Evolutionary conservation across 2,888 invertebrate species (phyloP).

Genomic region (Germaria angustata): DNA sequence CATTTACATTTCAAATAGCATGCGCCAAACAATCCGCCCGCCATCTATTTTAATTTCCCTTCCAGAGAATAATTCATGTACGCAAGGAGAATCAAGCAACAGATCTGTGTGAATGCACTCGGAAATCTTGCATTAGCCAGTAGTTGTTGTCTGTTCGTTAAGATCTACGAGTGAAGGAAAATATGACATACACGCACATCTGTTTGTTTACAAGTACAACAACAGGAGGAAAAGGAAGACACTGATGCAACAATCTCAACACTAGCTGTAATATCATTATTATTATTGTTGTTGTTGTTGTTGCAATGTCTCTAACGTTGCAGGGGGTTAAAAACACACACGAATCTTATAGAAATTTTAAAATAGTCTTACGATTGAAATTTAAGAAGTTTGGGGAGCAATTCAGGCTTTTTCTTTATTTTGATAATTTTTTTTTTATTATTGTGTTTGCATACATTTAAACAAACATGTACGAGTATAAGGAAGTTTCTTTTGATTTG

Average conservation of each 20-base stretch:
- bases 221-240: conserved; percentile 21
- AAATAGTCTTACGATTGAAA: conserved; percentile 40
- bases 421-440: not conserved
- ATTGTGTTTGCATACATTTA: not conserved
- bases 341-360: conserved; percentile 27
- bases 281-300: conserved; percentile 24
- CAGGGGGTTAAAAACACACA: conserved; percentile 61
- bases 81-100: conserved; percentile 10
- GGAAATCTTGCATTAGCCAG: conserved; percentile 53
- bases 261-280: not conserved
- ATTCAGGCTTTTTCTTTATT: not conserved
- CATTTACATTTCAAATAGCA: conserved; percentile 62
- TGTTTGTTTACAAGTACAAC: conserved; percentile 20
- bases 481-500: conserved; percentile 39
- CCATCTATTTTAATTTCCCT: conserved; percentile 14
- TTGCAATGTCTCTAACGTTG: conserved; percentile 59
- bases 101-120: not conserved
- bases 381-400: conserved; percentile 35
- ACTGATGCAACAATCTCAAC: conserved; percentile 49
- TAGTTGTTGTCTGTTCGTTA: conserved; percentile 33
- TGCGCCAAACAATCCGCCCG: conserved; percentile 37
- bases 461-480: not conserved
- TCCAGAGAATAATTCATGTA: not conserved
- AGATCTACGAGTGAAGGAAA: not conserved
- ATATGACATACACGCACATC: conserved; percentile 59